phyloP scores from a whole-genome alignment of 2,113 vertebrate genomes.

The Acinonyx jubatus region DNA sequence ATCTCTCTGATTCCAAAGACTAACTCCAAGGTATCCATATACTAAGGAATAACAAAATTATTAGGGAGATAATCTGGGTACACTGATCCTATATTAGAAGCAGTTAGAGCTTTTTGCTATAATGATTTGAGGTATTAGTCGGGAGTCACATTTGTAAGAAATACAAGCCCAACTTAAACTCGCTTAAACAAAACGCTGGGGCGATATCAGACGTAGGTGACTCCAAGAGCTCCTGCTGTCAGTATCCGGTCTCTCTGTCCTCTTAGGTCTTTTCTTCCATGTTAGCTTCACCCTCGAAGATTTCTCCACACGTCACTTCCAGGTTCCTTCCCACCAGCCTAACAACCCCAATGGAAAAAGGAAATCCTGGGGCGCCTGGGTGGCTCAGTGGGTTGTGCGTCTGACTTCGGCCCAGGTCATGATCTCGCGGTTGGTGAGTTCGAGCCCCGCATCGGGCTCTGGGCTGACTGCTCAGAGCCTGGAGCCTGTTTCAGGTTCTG shows the following conservation, averaged over 20 bases:
- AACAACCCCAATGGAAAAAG: not conserved
- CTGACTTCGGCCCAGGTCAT: too few species aligned
- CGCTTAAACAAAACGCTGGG: not conserved
- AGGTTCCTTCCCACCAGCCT: not conserved
- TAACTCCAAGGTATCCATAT: not conserved
- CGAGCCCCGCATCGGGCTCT: too few species aligned
- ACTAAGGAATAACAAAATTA: not conserved
- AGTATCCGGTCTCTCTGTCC: not conserved
- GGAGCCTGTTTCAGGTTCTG: too few species aligned
- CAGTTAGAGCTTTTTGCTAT: not conserved
- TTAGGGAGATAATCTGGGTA: not conserved
- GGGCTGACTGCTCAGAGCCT: too few species aligned
- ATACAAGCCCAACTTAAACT: not conserved
- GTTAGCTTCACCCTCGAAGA: not conserved
- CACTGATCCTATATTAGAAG: not conserved
- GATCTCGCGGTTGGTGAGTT: too few species aligned
- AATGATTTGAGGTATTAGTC: not conserved
- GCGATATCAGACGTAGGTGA: too few species aligned
- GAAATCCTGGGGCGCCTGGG: not conserved
- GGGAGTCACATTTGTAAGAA: not conserved
- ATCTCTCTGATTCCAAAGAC: not conserved
- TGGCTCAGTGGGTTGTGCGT: too few species aligned
- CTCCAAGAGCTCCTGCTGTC: not conserved
- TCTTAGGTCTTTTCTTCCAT: not conserved
- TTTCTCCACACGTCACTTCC: not conserved